Percentiles rank a stretch among this genome's conserved stretches.
These are phyloP conservation scores for Lepus townsendii DNA, from an alignment of 2,797 vertebrate species.

Conservation along the genomic window DNA sequence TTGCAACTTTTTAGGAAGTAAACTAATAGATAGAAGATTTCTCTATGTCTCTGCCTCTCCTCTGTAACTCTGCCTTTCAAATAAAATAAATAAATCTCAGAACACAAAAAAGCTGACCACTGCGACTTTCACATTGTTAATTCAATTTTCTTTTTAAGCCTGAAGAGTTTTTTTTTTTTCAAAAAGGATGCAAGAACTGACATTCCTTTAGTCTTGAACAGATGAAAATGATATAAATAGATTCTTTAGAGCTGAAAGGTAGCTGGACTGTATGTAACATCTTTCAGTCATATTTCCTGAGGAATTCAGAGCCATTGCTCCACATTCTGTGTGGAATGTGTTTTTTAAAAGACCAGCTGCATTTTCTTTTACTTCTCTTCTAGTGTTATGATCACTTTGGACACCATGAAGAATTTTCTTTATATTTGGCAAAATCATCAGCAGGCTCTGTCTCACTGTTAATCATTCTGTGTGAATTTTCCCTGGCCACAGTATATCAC, in stretches of 20 bases:
- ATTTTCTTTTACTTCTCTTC: not conserved
- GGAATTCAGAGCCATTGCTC: not conserved
- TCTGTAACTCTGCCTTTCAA: too few relatives aligned
- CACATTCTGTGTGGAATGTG: not conserved
- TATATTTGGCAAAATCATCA: not conserved
- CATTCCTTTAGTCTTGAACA: not conserved
- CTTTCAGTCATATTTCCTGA: not conserved
- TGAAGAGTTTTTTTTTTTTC: not conserved
- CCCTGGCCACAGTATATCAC: too few relatives aligned
- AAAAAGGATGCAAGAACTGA: not conserved
- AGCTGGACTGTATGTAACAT: not conserved
- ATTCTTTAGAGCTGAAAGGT: not conserved
- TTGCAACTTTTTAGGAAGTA: too few relatives aligned
- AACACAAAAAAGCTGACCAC: not conserved
- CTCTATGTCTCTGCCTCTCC: too few relatives aligned
- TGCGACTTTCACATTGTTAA: not conserved
- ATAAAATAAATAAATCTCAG: too few relatives aligned
- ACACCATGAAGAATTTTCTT: constrained; percentile 11
- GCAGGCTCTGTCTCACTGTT: not conserved
- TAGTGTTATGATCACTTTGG: not conserved
- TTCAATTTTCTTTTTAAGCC: constrained; percentile 12
- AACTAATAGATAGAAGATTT: too few relatives aligned
- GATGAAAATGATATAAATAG: not conserved
- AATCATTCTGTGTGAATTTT: not conserved
- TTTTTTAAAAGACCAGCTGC: not conserved